Evolutionary conservation across 2,888 invertebrate species (phyloP).

Genomic region (Sinohyriopsis cumingii): DNA sequence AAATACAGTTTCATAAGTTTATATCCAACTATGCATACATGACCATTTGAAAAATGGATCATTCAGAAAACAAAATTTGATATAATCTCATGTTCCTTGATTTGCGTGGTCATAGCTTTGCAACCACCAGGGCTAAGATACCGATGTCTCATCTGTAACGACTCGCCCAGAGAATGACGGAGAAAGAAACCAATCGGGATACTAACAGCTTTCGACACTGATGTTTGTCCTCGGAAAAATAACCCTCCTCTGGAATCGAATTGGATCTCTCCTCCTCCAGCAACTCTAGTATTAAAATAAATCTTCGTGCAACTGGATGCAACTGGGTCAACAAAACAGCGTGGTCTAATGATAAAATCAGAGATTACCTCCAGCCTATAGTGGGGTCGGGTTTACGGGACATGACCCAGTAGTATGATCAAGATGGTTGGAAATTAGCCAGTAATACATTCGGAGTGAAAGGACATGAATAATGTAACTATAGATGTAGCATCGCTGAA

Average conservation of each 20-base stretch:
- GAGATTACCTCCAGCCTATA: background rate
- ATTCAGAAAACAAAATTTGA: no score
- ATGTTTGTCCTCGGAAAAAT: conserved; percentile 50
- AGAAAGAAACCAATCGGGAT: conserved; percentile 50
- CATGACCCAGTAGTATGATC: no score
- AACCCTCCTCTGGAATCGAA: conserved; percentile 39
- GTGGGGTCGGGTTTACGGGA: no score
- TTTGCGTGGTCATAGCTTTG: conserved; percentile 40
- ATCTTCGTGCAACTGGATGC: background rate
- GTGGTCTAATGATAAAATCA: background rate
- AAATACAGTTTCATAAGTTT: no score
- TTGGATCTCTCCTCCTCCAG: conserved; percentile 44
- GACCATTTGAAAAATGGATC: no score
- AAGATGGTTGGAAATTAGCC: no score
- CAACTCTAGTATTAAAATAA: conserved; percentile 42
- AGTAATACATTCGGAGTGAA: no score
- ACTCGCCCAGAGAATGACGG: conserved; percentile 50
- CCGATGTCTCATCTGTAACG: conserved; percentile 45
- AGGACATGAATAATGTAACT: no score
- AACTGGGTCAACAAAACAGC: background rate
- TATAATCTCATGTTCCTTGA: conserved; percentile 32
- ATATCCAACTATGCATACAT: no score
- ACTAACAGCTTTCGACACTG: conserved; percentile 45
- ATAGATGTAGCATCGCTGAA: no score
- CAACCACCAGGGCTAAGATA: conserved; percentile 50